Conservation (phyloP, 2,888 invertebrate genomes). For the Drosophila infuscata region DNA sequence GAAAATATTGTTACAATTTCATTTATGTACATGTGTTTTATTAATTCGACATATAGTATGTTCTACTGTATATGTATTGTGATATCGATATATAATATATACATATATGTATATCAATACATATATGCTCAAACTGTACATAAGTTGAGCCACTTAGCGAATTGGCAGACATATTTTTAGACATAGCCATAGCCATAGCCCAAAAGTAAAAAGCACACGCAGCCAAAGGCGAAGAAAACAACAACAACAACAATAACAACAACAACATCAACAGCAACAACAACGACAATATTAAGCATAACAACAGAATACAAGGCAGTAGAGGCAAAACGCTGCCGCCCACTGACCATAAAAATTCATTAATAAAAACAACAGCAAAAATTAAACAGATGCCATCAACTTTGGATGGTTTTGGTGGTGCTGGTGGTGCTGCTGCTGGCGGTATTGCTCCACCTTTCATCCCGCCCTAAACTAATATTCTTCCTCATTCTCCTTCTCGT, state of each 20-base stretch:
- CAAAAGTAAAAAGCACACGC: conserved; percentile 62
- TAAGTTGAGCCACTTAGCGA: conserved; percentile 71
- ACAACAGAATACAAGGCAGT: conserved; percentile 13
- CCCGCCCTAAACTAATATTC: conserved; percentile 7
- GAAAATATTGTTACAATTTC: background rate
- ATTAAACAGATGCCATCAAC: conserved; percentile 70
- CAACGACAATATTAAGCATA: conserved; percentile 21
- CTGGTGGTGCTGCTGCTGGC: background rate
- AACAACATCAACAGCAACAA: conserved; percentile 18
- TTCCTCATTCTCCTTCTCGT: conserved; percentile 6
- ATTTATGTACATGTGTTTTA: background rate
- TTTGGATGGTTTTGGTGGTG: conserved; percentile 14
- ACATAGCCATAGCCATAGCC: conserved; percentile 51
- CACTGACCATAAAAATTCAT: conserved; percentile 69
- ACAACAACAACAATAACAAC: conserved; percentile 19
- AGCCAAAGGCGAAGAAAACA: conserved; percentile 43
- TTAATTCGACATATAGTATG: conserved; percentile 6
- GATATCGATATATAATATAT: background rate
- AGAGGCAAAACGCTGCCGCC: conserved; percentile 27
- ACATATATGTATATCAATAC: background rate
- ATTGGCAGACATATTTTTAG: conserved; percentile 77
- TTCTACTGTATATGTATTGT: conserved; percentile 23
- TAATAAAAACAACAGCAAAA: conserved; percentile 73
- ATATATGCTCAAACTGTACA: conserved; percentile 20
- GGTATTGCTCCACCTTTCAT: background rate